These are phyloP conservation scores for Lacerta agilis DNA, from an alignment of 2,797 vertebrate genomes.

Conservation along the genomic window DNA sequence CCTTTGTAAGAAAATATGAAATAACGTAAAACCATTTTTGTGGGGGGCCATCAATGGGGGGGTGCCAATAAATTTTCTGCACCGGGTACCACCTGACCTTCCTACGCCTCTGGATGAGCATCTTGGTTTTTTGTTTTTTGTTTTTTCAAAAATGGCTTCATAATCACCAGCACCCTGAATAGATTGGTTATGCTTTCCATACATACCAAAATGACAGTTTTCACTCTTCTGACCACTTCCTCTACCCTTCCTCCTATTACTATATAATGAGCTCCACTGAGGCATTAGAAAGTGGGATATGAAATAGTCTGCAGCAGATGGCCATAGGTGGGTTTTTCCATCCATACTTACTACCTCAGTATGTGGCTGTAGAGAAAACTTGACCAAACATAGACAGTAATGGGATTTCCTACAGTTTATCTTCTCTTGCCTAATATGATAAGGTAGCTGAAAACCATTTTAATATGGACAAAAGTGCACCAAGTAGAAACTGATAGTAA, in stretches of 20 bases:
- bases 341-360: not conserved
- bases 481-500: not conserved
- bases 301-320: not conserved
- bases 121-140: too few relatives aligned
- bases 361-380: not conserved
- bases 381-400: not conserved
- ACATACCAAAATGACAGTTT: not conserved
- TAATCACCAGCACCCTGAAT: not conserved
- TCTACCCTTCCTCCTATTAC: not conserved
- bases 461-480: too few relatives aligned
- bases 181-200: not conserved
- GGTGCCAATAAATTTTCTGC: too few relatives aligned
- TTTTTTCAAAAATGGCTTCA: not conserved
- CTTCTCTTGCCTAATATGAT: not conserved
- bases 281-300: not conserved
- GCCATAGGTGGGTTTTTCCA: not conserved
- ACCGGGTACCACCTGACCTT: too few relatives aligned
- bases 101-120: too few relatives aligned
- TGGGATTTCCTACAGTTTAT: not conserved
- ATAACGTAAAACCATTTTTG: too few relatives aligned
- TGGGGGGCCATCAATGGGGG: too few relatives aligned
- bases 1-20: too few relatives aligned
- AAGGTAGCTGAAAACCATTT: too few relatives aligned
- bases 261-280: not conserved
- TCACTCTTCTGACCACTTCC: conserved; percentile 16